Conservation (phyloP, 2,797 vertebrate species). For the Platyrinchus mystaceus region DNA sequence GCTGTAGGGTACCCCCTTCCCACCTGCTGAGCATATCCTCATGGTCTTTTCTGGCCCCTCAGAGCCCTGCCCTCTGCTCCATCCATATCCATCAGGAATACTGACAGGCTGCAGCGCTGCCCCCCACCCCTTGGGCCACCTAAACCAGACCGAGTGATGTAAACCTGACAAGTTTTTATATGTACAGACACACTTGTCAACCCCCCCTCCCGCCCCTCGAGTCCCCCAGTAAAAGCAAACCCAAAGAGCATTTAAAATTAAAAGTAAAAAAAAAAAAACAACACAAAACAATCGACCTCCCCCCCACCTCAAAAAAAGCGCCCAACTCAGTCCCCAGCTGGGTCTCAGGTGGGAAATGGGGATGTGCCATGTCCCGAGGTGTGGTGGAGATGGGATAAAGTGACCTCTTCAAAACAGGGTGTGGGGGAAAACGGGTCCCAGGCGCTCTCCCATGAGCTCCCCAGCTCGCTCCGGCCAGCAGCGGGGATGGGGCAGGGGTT, state of each 20-base stretch:
- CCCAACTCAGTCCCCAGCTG: not conserved
- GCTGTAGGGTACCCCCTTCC: not conserved
- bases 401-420: slow-evolving; percentile 30
- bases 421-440: not conserved
- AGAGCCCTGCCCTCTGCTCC: not conserved
- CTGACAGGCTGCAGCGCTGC: not conserved
- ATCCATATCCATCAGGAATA: fast-evolving
- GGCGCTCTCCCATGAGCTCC: not conserved
- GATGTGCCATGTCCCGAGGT: not conserved
- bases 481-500: not conserved
- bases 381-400: slow-evolving; percentile 24
- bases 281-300: not conserved
- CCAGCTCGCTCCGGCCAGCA: not conserved
- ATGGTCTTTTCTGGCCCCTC: fast-evolving
- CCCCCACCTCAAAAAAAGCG: not conserved
- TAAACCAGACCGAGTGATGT: not conserved
- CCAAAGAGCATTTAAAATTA: slow-evolving; percentile 34
- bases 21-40: fast-evolving
- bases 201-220: not conserved
- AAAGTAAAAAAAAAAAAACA: slow-evolving; percentile 1
- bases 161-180: slow-evolving; percentile 47
- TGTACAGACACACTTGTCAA: not conserved
- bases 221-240: not conserved
- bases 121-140: not conserved
- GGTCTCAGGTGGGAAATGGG: not conserved